Percentiles rank a stretch among this genome's conserved stretches.
Conservation (phyloP, 2,113 vertebrate genomes). For the Tympanuchus pallidicinctus region DNA sequence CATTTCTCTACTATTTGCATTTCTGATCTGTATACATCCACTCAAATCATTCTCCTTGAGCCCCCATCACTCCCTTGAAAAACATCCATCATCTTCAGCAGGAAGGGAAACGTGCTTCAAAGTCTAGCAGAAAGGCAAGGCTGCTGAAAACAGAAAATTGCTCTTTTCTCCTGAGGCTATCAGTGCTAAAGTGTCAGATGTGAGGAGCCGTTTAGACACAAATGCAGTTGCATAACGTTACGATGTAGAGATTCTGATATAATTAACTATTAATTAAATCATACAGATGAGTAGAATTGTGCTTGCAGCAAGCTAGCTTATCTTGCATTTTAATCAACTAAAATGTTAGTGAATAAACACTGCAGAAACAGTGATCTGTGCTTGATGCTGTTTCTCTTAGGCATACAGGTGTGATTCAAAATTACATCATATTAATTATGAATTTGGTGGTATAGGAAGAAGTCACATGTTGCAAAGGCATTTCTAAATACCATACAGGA, state of each 20-base stretch:
- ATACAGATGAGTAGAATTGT: not conserved
- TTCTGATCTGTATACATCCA: not conserved
- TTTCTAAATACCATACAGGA: not conserved
- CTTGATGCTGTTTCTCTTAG: not conserved
- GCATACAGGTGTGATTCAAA: not conserved
- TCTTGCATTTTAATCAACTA: not conserved
- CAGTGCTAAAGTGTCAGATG: not conserved
- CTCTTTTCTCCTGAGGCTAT: not conserved
- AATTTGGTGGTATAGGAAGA: not conserved
- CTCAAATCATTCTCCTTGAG: not conserved
- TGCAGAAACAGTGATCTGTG: not conserved
- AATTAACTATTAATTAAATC: conserved; percentile 48
- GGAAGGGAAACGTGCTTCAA: not conserved
- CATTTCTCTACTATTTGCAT: fast-evolving
- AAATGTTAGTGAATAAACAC: not conserved
- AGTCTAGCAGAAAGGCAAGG: not conserved
- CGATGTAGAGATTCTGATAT: not conserved
- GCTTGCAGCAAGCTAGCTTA: not conserved
- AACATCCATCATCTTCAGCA: not conserved
- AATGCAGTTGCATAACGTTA: not conserved
- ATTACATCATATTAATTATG: not conserved
- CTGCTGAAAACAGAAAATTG: not conserved
- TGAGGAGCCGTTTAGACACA: not conserved
- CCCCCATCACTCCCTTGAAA: not conserved
- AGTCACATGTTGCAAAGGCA: not conserved